phyloP scores from a whole-genome alignment of 1,140 invertebrate species.

The Drosophila ercepeae region DNA sequence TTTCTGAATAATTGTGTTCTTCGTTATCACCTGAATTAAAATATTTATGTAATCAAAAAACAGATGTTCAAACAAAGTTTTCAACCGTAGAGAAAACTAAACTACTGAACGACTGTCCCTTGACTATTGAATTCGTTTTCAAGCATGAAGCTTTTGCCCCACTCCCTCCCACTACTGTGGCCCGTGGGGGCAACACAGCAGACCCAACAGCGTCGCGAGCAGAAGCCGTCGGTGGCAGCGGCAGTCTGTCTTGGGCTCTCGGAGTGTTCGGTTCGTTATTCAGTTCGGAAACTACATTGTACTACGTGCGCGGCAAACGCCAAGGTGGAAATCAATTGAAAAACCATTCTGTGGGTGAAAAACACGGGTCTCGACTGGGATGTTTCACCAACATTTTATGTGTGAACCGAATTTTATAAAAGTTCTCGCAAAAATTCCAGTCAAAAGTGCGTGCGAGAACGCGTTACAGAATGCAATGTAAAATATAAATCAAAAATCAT shows the following conservation, averaged over 20 bases:
- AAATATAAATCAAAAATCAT: slow-evolving; percentile 15
- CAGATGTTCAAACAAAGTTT: not conserved
- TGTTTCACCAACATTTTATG: not conserved
- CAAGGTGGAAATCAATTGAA: slow-evolving; percentile 18
- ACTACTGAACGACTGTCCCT: not conserved
- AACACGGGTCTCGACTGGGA: slow-evolving; percentile 28
- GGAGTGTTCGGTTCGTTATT: slow-evolving; percentile 41
- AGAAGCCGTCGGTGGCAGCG: not conserved
- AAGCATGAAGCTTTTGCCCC: not conserved
- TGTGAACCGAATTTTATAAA: not conserved
- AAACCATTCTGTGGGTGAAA: slow-evolving; percentile 1
- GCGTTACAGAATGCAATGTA: slow-evolving; percentile 13
- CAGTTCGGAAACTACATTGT: not conserved
- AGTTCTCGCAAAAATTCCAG: slow-evolving; percentile 1
- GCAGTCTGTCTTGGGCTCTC: slow-evolving; percentile 46
- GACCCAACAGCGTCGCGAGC: slow-evolving; percentile 7
- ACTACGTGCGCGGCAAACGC: slow-evolving; percentile 16
- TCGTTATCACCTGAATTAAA: not conserved
- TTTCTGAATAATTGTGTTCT: not conserved
- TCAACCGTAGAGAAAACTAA: not conserved
- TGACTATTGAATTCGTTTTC: not conserved
- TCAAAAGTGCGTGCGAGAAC: slow-evolving; percentile 11
- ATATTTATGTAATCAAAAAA: not conserved
- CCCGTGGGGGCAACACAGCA: not conserved
- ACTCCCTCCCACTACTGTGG: not conserved